phyloP scores from a whole-genome alignment of 2,797 vertebrate genomes.

The Ctenochaetus hawaiiensis region DNA sequence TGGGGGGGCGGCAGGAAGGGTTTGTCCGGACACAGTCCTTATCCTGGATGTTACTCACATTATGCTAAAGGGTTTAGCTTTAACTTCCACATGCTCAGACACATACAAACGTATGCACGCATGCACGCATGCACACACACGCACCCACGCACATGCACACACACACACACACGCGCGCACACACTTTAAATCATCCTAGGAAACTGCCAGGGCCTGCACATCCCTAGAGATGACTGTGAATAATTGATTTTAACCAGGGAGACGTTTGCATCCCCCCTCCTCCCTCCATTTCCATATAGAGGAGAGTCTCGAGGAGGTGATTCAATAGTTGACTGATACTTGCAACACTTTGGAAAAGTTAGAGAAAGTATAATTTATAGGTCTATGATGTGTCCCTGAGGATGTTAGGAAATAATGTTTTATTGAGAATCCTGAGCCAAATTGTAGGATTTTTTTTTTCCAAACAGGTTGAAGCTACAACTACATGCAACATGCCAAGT shows the following conservation, averaged over 20 bases:
- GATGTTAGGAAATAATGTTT: conserved; percentile 36
- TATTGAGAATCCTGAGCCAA: conserved; percentile 1
- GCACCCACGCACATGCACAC: conserved; percentile 21
- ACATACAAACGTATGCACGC: too few species aligned
- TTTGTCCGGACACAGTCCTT: conserved; percentile 52
- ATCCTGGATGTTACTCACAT: conserved; percentile 45
- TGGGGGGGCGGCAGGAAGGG: conserved; percentile 8
- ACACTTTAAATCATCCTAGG: conserved; percentile 56
- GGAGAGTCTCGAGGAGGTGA: conserved; percentile 64
- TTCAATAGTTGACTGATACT: conserved; percentile 71
- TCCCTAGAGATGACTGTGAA: conserved; percentile 77
- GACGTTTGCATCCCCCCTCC: conserved; percentile 52
- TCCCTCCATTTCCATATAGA: conserved; percentile 69
- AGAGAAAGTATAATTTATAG: conserved; percentile 55
- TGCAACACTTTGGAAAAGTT: conserved; percentile 74
- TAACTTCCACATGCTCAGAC: conserved; percentile 34
- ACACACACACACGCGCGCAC: conserved; percentile 18
- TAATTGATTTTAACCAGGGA: conserved; percentile 80
- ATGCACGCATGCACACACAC: not conserved
- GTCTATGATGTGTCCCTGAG: conserved; percentile 26
- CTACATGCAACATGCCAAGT: conserved; percentile 4
- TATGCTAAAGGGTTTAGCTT: conserved; percentile 62
- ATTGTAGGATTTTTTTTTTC: not conserved
- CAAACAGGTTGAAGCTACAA: not conserved
- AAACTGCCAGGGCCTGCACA: conserved; percentile 57